Evolutionary conservation across 2,113 vertebrate species (phyloP).

Genomic region (Pardalotus punctatus): DNA sequence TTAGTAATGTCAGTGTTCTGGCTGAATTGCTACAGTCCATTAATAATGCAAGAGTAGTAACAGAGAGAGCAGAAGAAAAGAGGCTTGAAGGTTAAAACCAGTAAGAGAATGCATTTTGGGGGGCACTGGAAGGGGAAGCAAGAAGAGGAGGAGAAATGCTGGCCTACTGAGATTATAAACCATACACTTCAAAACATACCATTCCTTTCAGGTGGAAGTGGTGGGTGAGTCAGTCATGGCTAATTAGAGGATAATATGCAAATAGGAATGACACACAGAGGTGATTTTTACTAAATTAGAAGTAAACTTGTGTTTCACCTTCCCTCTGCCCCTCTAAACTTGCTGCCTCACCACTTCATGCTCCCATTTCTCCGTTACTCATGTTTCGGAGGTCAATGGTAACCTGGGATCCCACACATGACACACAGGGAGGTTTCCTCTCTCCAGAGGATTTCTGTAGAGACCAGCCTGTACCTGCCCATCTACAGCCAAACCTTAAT

Average conservation of each 20-base stretch:
- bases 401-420: background rate
- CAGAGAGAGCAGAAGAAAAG: background rate
- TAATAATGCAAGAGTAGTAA: conserved; percentile 70
- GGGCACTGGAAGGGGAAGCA: background rate
- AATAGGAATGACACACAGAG: conserved; percentile 18
- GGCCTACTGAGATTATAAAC: conserved; percentile 32
- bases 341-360: background rate
- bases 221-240: background rate
- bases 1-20: conserved; percentile 62
- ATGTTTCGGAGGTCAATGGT: background rate
- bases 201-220: conserved; percentile 30
- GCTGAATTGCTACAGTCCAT: conserved; percentile 48
- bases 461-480: background rate
- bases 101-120: background rate
- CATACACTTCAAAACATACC: background rate
- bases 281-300: conserved; percentile 1
- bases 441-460: background rate
- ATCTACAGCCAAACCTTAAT: background rate
- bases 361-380: background rate
- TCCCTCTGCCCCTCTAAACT: background rate
- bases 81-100: conserved; percentile 75
- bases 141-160: background rate
- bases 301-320: background rate
- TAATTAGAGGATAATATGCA: conserved; percentile 40
- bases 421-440: background rate